Conservation (phyloP, 2,113 vertebrate genomes). For the Axis porcinus region DNA sequence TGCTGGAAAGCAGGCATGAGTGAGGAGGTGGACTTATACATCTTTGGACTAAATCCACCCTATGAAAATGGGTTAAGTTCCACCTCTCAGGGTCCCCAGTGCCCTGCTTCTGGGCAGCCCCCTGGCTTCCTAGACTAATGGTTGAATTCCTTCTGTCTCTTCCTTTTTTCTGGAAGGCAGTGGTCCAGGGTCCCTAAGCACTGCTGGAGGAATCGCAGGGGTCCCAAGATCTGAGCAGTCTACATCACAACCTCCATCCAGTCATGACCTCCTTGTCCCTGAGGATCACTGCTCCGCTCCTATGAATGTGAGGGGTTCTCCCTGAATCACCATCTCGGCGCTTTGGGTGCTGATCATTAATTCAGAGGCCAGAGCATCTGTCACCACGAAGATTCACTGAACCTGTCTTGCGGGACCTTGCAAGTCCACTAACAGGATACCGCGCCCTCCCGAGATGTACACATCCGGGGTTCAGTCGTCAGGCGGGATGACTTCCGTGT, state of each 20-base stretch:
- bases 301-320: not conserved
- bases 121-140: rapidly evolving
- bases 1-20: not conserved
- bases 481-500: conserved; percentile 47
- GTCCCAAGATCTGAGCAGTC: not conserved
- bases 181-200: rapidly evolving
- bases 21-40: rapidly evolving
- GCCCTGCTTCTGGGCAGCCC: rapidly evolving
- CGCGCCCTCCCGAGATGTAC: conserved; percentile 62
- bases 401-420: not conserved
- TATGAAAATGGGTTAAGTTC: rapidly evolving
- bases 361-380: not conserved
- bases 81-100: rapidly evolving
- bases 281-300: not conserved
- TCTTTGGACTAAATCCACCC: not conserved
- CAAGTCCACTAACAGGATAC: conserved; percentile 56
- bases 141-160: rapidly evolving
- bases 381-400: not conserved
- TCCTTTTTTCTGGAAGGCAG: not conserved
- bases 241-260: rapidly evolving
- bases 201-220: too few species aligned
- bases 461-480: conserved; percentile 2
- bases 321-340: not conserved
- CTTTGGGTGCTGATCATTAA: not conserved
- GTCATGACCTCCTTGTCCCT: not conserved